These are phyloP conservation scores for Papilio xuthus DNA, from an alignment of 1,140 invertebrate species.

Conservation along the genomic window DNA sequence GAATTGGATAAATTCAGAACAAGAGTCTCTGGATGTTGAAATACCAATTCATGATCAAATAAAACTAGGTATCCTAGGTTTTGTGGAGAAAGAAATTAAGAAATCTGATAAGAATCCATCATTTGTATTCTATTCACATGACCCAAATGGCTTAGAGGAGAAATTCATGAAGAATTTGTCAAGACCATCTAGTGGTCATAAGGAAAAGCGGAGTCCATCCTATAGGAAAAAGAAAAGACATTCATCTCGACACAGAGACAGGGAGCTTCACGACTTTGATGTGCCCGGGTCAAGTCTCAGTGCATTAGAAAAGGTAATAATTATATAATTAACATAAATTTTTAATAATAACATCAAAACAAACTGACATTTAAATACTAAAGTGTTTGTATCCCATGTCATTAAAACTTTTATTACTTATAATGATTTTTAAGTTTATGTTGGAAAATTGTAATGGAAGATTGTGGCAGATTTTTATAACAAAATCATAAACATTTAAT, in stretches of 20 bases:
- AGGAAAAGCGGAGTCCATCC: conserved; percentile 77
- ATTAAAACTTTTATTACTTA: too few species aligned
- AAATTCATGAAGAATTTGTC: conserved; percentile 74
- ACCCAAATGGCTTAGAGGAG: conserved; percentile 77
- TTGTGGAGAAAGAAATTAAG: conserved; percentile 83
- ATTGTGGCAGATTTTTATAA: too few species aligned
- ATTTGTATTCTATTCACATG: conserved; percentile 79
- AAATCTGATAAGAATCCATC: conserved; percentile 79
- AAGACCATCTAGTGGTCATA: conserved; percentile 75
- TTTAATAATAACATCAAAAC: conserved; percentile 1
- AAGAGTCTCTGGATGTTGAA: conserved; percentile 82
- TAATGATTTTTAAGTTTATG: too few species aligned
- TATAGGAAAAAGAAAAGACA: conserved; percentile 80
- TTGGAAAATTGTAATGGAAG: too few species aligned
- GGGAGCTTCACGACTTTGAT: conserved; percentile 79
- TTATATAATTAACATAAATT: background rate
- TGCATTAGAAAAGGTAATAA: conserved; percentile 75
- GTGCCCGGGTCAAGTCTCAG: conserved; percentile 79
- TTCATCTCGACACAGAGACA: conserved; percentile 74
- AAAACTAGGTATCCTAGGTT: conserved; percentile 82
- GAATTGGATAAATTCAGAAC: conserved; percentile 77
- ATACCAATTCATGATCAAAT: conserved; percentile 81
- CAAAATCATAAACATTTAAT: too few species aligned
- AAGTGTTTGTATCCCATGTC: too few species aligned
- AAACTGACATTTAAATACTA: conserved; percentile 4